These are phyloP conservation scores for Elymnias hypermnestra DNA, from an alignment of 1,140 invertebrate species.

Conservation along the genomic window DNA sequence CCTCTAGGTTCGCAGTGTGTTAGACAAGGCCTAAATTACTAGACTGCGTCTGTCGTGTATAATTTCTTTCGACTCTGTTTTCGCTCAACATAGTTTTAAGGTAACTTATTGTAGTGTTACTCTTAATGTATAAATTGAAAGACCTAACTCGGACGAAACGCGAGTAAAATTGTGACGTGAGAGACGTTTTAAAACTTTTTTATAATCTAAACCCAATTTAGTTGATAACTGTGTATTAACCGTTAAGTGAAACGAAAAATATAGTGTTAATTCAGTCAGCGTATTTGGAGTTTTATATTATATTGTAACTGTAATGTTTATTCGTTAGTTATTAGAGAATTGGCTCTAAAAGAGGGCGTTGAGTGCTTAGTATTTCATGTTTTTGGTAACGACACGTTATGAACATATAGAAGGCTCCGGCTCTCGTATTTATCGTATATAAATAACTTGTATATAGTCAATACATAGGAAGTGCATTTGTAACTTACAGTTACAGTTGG, in stretches of 20 bases:
- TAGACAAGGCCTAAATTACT: constrained; percentile 24
- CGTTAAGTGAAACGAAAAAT: not conserved
- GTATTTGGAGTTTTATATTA: constrained; percentile 6
- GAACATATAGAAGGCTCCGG: not conserved
- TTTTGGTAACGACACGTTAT: constrained; percentile 5
- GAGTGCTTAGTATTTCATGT: constrained; percentile 2
- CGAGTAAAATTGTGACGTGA: too few species aligned
- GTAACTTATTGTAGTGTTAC: constrained; percentile 5
- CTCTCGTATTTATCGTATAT: constrained; percentile 5
- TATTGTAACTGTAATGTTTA: constrained; percentile 1
- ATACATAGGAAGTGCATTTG: not conserved
- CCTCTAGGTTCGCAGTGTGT: too few species aligned
- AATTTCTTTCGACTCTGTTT: constrained; percentile 22
- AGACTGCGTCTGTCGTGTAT: constrained; percentile 21
- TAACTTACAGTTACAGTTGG: not conserved
- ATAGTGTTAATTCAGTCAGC: constrained; percentile 1
- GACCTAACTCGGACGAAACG: too few species aligned
- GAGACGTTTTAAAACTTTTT: not conserved
- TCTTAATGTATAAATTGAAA: not conserved
- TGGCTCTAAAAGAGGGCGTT: constrained; percentile 12
- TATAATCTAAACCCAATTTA: not conserved
- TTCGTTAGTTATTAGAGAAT: not conserved
- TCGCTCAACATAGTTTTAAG: constrained; percentile 50
- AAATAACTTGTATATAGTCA: constrained; percentile 10
- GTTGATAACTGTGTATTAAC: not conserved